Conservation (phyloP, 2,888 invertebrate species). For the Caradrina kadenii region DNA sequence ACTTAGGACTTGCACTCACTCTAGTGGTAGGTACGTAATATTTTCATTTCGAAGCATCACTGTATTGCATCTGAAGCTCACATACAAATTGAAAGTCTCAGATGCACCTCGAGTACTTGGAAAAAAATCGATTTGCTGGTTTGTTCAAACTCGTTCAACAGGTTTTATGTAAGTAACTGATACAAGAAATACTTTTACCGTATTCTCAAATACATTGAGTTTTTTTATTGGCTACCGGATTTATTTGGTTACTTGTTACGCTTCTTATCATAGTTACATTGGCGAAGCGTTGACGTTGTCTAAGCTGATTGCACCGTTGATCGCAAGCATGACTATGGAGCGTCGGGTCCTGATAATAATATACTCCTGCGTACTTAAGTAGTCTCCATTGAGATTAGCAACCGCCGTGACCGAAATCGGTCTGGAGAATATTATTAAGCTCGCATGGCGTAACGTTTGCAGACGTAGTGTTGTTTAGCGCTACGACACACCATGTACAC, state of each 20-base stretch:
- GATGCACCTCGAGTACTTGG: background rate
- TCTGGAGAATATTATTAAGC: too few relatives aligned
- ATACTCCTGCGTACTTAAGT: too few relatives aligned
- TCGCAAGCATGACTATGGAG: too few relatives aligned
- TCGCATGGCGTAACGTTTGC: background rate
- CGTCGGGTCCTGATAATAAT: too few relatives aligned
- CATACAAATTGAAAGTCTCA: background rate
- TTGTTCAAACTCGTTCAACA: constrained; percentile 8
- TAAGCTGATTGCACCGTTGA: too few relatives aligned
- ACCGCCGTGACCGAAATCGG: too few relatives aligned
- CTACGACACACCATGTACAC: too few relatives aligned
- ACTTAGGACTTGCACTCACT: too few relatives aligned
- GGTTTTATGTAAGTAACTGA: background rate
- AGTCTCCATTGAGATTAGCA: too few relatives aligned
- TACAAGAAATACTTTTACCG: constrained; percentile 1
- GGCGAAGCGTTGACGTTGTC: background rate
- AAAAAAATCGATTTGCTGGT: background rate
- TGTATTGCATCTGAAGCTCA: background rate
- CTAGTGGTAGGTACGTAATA: too few relatives aligned
- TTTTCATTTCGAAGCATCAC: too few relatives aligned
- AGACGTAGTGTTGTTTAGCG: background rate
- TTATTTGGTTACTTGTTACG: background rate
- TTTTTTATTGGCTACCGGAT: background rate
- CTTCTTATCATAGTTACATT: background rate
- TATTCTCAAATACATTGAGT: background rate